A percentile compares a stretch with the other conserved stretches of the same genome.
Conservation (phyloP, 2,113 vertebrate species). For the Sinocyclocheilus anshuiensis region DNA sequence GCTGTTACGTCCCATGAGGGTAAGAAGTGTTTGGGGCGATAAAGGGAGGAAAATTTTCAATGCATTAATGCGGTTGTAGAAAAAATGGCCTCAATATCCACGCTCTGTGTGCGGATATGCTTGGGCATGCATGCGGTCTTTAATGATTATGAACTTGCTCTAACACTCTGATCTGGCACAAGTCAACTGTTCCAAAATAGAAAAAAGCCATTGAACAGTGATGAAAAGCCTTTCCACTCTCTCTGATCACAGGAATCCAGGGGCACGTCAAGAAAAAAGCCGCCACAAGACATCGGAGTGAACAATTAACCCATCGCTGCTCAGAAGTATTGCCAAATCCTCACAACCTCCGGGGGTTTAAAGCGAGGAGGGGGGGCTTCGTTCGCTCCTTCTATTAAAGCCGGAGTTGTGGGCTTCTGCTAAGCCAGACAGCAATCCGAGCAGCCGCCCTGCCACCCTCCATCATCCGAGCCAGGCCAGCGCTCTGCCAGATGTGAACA, state of each 20-base stretch:
- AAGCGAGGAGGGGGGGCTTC: background rate
- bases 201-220: constrained; percentile 27
- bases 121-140: constrained; percentile 1
- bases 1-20: constrained; percentile 20
- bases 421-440: constrained; percentile 27
- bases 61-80: background rate
- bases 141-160: constrained; percentile 32
- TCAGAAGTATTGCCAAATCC: constrained; percentile 58
- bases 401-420: constrained; percentile 10
- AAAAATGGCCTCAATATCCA: background rate
- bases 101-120: background rate
- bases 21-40: constrained; percentile 23
- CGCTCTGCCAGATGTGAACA: constrained; percentile 53
- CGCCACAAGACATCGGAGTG: constrained; percentile 31
- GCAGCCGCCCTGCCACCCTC: constrained; percentile 28
- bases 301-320: constrained; percentile 53
- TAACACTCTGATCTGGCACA: constrained; percentile 50
- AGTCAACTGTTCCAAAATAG: constrained; percentile 25
- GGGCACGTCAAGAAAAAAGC: constrained; percentile 15
- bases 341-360: constrained; percentile 29
- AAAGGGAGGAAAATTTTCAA: constrained; percentile 8
- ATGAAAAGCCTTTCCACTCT: constrained; percentile 38
- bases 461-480: constrained; percentile 22
- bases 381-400: constrained; percentile 42
- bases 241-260: constrained; percentile 36